phyloP scores from a whole-genome alignment of 2,113 vertebrate species.

The Neogobius melanostomus region DNA sequence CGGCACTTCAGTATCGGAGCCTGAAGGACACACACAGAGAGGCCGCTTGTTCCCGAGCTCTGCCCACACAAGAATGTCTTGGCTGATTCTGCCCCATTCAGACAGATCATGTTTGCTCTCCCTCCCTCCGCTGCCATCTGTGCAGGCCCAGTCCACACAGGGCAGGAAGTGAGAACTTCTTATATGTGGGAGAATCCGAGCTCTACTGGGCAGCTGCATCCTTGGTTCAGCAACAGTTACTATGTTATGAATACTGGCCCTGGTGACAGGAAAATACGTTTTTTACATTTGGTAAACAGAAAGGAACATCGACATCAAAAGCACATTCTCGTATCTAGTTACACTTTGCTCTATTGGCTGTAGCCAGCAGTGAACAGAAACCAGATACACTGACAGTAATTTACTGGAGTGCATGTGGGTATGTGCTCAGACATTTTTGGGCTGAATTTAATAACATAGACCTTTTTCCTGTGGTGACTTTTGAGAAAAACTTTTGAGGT shows the following conservation, averaged over 20 bases:
- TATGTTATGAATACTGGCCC: not conserved
- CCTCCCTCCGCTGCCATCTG: conserved; percentile 60
- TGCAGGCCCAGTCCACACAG: conserved; percentile 48
- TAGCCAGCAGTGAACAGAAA: no score
- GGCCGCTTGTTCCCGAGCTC: conserved; percentile 62
- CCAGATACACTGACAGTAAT: not conserved
- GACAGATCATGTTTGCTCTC: conserved; percentile 71
- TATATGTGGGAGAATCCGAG: conserved; percentile 20
- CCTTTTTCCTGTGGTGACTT: not conserved
- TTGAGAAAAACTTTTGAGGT: not conserved
- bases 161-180: conserved; percentile 37
- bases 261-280: no score
- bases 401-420: not conserved
- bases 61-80: conserved; percentile 70
- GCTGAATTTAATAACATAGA: not conserved
- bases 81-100: conserved; percentile 59
- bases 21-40: conserved; percentile 56
- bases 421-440: not conserved
- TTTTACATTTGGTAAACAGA: not conserved
- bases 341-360: no score
- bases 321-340: not conserved
- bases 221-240: not conserved
- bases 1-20: conserved; percentile 24
- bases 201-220: conserved; percentile 30
- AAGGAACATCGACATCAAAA: not conserved